These are phyloP conservation scores for Ptychodera flava DNA, from an alignment of 35 echinoderm and acorn worm genomes.

Conservation along the genomic window DNA sequence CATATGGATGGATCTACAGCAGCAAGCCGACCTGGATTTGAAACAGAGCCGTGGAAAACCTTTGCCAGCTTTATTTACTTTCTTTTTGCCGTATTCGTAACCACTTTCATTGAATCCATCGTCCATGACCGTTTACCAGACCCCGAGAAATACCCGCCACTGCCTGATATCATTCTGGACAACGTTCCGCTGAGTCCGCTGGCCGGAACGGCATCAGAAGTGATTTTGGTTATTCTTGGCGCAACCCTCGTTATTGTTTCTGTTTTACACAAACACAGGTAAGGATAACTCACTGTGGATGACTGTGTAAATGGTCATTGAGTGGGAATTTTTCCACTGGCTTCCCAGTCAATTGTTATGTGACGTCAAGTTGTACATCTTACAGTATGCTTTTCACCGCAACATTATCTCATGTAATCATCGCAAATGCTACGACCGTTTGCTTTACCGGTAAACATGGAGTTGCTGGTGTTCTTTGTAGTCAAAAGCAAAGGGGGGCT, in stretches of 20 bases:
- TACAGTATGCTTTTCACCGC: too few species aligned
- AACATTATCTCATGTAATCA: too few species aligned
- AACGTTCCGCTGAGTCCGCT: not conserved
- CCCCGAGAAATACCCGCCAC: not conserved
- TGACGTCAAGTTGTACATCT: too few species aligned
- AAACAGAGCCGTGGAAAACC: not conserved
- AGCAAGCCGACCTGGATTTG: not conserved
- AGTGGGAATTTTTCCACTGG: too few species aligned
- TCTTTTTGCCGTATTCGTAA: not conserved
- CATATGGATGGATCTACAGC: not conserved
- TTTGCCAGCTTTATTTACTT: not conserved
- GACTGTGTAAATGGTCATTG: too few species aligned
- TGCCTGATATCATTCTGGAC: not conserved
- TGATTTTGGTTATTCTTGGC: not conserved
- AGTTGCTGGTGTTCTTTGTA: too few species aligned
- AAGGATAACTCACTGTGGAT: too few species aligned
- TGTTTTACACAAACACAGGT: not conserved
- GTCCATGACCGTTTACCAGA: not conserved
- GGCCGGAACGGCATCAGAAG: not conserved
- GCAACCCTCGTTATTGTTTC: not conserved
- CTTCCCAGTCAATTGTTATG: too few species aligned
- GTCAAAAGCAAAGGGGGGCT: too few species aligned
- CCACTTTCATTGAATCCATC: not conserved
- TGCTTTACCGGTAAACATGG: too few species aligned
- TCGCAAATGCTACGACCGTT: too few species aligned